A percentile compares a stretch with the other conserved stretches of the same genome.
Conservation (phyloP, 92 coral and sea anemone species). For the Porites rus region DNA sequence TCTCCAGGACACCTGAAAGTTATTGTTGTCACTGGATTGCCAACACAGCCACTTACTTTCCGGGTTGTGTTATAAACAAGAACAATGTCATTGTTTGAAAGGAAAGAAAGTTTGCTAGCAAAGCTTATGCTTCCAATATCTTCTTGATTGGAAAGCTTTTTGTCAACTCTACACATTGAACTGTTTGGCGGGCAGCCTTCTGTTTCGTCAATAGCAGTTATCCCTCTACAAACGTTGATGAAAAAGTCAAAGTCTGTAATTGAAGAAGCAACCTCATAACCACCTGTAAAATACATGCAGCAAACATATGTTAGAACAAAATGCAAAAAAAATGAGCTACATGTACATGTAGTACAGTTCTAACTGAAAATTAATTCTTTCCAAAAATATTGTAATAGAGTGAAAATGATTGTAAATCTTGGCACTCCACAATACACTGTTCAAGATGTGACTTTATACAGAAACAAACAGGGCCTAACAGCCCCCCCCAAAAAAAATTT, state of each 20-base stretch:
- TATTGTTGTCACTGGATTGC: constrained; percentile 67
- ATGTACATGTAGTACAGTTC: too few relatives aligned
- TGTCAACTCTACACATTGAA: constrained; percentile 71
- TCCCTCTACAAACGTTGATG: constrained; percentile 94
- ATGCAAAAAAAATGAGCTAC: too few relatives aligned
- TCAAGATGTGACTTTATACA: too few relatives aligned
- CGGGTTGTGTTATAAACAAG: constrained; percentile 60
- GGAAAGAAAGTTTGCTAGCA: constrained; percentile 20
- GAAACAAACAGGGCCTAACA: too few relatives aligned
- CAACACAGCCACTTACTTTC: constrained; percentile 29
- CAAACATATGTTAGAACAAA: not conserved
- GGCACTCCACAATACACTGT: too few relatives aligned
- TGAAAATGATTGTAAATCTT: too few relatives aligned
- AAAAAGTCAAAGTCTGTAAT: constrained; percentile 63
- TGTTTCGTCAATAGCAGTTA: constrained; percentile 67
- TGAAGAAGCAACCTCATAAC: constrained; percentile 84
- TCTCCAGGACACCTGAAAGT: constrained; percentile 81
- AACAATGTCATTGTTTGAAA: constrained; percentile 23
- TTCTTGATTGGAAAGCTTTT: constrained; percentile 15
- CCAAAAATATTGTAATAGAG: too few relatives aligned
- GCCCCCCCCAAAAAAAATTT: too few relatives aligned
- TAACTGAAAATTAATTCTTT: not conserved
- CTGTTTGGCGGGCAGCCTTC: constrained; percentile 58
- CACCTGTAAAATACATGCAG: constrained; percentile 64
- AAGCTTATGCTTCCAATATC: constrained; percentile 58